These are phyloP conservation scores for Axea sp. DNA, from an alignment of 2,888 invertebrate genomes.

Conservation along the genomic window DNA sequence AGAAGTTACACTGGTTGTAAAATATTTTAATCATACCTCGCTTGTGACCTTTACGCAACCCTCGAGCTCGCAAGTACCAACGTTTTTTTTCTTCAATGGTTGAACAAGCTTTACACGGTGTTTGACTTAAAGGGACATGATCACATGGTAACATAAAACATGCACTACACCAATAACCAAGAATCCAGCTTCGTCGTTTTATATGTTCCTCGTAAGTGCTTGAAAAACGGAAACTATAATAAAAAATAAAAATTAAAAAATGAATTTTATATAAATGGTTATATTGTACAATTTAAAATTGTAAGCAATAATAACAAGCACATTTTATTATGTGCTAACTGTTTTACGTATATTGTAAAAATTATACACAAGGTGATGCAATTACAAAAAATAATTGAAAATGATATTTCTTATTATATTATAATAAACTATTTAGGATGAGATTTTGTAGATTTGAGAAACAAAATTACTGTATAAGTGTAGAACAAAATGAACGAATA, in stretches of 20 bases:
- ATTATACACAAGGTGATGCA: no score
- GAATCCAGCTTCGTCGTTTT: conserved; percentile 73
- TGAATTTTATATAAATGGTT: no score
- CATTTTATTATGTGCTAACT: no score
- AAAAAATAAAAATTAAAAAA: conserved; percentile 11
- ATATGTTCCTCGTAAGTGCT: conserved; percentile 73
- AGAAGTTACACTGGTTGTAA: conserved; percentile 76
- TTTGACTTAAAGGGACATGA: conserved; percentile 59
- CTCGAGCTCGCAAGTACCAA: conserved; percentile 65
- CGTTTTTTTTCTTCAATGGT: conserved; percentile 66
- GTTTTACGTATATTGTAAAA: no score
- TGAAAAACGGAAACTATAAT: conserved; percentile 71
- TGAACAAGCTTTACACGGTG: conserved; percentile 63
- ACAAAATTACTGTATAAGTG: no score
- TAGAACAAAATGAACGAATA: no score
- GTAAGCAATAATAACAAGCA: no score
- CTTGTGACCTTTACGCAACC: conserved; percentile 66
- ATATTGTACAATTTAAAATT: no score
- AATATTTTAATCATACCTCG: conserved; percentile 70
- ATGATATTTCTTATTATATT: no score
- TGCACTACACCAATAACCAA: conserved; percentile 74
- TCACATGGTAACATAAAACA: conserved; percentile 70
- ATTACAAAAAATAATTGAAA: no score
- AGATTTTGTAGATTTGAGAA: no score
- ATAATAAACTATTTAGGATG: no score